These are phyloP conservation scores for Heteropelma amictum DNA, from an alignment of 2,888 invertebrate species.

Conservation along the genomic window DNA sequence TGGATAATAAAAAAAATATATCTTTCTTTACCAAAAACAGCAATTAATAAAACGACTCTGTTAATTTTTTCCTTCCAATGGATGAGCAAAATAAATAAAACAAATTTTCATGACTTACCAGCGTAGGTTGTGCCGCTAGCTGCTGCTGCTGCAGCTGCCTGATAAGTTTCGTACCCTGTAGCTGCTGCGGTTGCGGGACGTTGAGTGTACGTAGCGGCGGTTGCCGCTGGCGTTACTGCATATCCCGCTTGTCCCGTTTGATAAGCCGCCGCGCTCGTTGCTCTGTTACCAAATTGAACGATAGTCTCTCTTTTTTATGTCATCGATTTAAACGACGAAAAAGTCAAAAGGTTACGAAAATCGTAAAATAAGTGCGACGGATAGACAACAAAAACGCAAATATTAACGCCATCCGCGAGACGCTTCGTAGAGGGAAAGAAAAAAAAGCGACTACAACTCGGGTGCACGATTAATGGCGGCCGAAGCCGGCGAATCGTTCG, in stretches of 20 bases:
- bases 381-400: background rate
- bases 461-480: constrained; percentile 69
- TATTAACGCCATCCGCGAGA: constrained; percentile 56
- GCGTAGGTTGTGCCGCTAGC: constrained; percentile 87
- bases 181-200: constrained; percentile 87
- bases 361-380: background rate
- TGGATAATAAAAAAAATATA: no score
- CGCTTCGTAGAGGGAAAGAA: constrained; percentile 53
- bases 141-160: constrained; percentile 88
- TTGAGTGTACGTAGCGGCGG: constrained; percentile 92
- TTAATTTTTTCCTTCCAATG: no score
- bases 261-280: constrained; percentile 90
- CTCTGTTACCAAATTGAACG: constrained; percentile 70
- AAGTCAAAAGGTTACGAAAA: no score
- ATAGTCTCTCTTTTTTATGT: constrained; percentile 3
- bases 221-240: constrained; percentile 89
- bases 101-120: constrained; percentile 70
- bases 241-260: constrained; percentile 91
- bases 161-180: constrained; percentile 87
- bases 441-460: constrained; percentile 34
- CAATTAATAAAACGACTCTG: no score
- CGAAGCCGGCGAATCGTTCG: constrained; percentile 68
- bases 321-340: constrained; percentile 5
- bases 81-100: background rate
- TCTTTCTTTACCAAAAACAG: no score